These are phyloP conservation scores for Choreutis nemorana DNA, from an alignment of 2,888 invertebrate genomes.

Conservation along the genomic window DNA sequence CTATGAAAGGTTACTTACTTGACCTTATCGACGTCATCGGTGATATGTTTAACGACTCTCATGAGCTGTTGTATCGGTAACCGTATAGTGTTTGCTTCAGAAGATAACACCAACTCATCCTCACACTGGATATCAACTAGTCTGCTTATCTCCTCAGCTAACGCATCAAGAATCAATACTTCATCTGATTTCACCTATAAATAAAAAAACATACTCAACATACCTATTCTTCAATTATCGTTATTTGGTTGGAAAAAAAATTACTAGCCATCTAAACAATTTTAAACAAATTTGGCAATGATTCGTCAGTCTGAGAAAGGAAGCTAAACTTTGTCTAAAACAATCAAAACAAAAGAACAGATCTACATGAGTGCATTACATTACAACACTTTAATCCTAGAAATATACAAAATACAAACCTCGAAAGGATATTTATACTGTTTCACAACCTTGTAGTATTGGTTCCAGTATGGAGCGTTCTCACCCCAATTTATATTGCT, in stretches of 20 bases:
- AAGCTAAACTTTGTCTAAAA: too few species aligned
- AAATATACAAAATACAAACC: slow-evolving; percentile 21
- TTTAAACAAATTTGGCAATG: too few species aligned
- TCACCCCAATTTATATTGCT: slow-evolving; percentile 53
- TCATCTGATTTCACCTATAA: slow-evolving; percentile 44
- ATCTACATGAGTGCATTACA: too few species aligned
- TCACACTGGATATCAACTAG: slow-evolving; percentile 30
- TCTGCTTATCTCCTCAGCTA: slow-evolving; percentile 43
- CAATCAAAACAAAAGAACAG: too few species aligned
- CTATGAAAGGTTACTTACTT: too few species aligned
- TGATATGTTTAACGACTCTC: slow-evolving; percentile 35
- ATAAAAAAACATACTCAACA: neutral
- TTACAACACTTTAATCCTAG: too few species aligned
- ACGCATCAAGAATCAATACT: slow-evolving; percentile 36
- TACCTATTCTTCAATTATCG: neutral
- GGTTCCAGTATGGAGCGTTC: slow-evolving; percentile 57
- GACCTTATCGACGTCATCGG: slow-evolving; percentile 35
- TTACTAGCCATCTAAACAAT: too few species aligned
- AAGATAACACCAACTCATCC: slow-evolving; percentile 19
- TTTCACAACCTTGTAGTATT: slow-evolving; percentile 43
- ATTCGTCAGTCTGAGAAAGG: too few species aligned
- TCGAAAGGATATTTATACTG: slow-evolving; percentile 49
- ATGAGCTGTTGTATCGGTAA: slow-evolving; percentile 41
- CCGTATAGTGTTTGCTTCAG: slow-evolving; percentile 26
- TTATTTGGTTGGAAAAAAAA: neutral